phyloP scores from a whole-genome alignment of 2,888 invertebrate genomes.

The Lochmaea crataegi region DNA sequence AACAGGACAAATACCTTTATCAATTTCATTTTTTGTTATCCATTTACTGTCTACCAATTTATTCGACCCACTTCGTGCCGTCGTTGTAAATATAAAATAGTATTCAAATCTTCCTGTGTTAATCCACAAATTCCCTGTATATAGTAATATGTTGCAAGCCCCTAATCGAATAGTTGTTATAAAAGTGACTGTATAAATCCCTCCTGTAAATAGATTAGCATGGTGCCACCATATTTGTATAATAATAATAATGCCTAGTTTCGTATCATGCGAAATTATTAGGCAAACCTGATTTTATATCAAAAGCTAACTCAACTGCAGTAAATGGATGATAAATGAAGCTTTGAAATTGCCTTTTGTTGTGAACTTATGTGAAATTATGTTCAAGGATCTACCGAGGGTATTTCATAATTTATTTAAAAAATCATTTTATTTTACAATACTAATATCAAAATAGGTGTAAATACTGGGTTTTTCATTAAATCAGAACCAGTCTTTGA shows the following conservation, averaged over 20 bases:
- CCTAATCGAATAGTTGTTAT: background rate
- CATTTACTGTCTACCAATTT: too few species aligned
- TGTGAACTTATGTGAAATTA: background rate
- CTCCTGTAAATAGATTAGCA: background rate
- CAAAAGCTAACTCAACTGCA: conserved; percentile 11
- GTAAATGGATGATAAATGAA: conserved; percentile 7
- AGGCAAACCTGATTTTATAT: background rate
- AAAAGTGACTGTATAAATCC: background rate
- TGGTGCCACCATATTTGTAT: background rate
- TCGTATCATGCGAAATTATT: background rate
- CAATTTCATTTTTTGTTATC: too few species aligned
- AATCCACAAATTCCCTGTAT: background rate
- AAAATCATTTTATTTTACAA: too few species aligned
- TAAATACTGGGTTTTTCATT: too few species aligned
- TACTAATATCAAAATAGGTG: too few species aligned
- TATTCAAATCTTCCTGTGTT: background rate
- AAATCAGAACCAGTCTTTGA: too few species aligned
- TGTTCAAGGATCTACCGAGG: background rate
- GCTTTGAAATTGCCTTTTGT: conserved; percentile 8
- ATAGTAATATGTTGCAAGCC: background rate
- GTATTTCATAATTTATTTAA: background rate
- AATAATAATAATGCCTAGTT: background rate
- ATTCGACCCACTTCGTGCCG: background rate
- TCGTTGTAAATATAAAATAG: too few species aligned
- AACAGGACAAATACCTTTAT: too few species aligned